Evolutionary conservation across 2,113 vertebrate species (phyloP).

Genomic region (Silurus glanis): DNA sequence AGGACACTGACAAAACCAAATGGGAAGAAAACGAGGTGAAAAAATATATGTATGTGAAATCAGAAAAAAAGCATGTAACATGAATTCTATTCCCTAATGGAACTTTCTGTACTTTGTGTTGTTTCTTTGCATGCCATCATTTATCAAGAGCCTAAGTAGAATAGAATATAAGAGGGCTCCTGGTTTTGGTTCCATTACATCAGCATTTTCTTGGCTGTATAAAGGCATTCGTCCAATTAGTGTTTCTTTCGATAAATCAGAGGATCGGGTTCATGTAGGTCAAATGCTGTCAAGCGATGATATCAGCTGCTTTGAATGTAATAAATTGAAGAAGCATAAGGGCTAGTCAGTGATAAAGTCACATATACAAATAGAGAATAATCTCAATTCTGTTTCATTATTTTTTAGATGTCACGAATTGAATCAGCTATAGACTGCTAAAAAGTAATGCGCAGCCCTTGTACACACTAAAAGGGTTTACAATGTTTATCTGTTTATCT

Average conservation of each 20-base stretch:
- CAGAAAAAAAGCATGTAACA: not conserved
- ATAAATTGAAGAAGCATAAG: not conserved
- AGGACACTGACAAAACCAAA: not conserved
- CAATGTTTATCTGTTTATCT: not conserved
- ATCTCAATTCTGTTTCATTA: not conserved
- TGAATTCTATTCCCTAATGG: not conserved
- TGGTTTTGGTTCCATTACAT: slow-evolving; percentile 11
- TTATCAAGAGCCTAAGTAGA: not conserved
- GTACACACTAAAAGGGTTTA: not conserved
- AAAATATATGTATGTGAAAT: not conserved
- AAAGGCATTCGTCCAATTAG: slow-evolving; percentile 51
- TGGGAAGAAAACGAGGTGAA: not conserved
- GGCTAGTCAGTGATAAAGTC: not conserved
- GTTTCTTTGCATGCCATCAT: slow-evolving; percentile 16
- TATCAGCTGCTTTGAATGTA: slow-evolving; percentile 29
- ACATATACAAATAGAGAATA: not conserved
- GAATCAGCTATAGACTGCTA: not conserved
- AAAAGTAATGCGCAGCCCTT: not conserved
- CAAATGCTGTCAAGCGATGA: slow-evolving; percentile 45
- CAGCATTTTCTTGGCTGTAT: slow-evolving; percentile 31
- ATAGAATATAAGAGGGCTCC: not conserved
- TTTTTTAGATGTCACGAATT: not conserved
- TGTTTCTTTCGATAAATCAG: slow-evolving; percentile 52
- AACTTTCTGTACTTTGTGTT: not conserved
- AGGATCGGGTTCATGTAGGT: slow-evolving; percentile 35